These are phyloP conservation scores for Catostylus mosaicus DNA, from an alignment of 30 jellyfish, hydroid and myxozoan species.

Conservation along the genomic window DNA sequence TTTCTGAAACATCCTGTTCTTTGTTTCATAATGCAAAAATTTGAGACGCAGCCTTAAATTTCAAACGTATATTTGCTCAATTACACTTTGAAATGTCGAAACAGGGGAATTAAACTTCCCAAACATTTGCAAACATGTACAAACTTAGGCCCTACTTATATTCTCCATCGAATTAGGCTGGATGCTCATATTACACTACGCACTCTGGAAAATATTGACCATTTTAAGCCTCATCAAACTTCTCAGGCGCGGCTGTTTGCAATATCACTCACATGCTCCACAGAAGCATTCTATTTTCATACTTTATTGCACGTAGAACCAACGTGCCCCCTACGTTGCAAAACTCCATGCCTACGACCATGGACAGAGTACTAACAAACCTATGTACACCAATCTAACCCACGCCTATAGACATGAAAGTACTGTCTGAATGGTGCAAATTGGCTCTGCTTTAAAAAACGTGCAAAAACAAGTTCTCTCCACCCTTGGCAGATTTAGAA, in stretches of 20 bases:
- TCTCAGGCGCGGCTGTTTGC: neutral
- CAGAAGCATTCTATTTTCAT: no score
- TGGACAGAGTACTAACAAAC: no score
- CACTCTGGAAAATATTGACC: neutral
- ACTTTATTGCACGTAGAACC: no score
- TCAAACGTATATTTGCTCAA: neutral
- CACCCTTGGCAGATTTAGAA: no score
- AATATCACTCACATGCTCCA: neutral
- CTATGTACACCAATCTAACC: no score
- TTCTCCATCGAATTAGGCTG: neutral
- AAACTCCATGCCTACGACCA: no score
- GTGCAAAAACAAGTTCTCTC: no score
- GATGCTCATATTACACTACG: neutral
- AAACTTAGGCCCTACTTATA: neutral
- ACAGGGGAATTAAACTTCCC: neutral
- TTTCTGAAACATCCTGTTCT: neutral
- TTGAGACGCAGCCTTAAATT: neutral
- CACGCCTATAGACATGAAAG: no score
- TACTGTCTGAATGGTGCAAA: no score
- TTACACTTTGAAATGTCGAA: neutral
- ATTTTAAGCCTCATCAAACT: no score
- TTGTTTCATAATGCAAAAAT: neutral
- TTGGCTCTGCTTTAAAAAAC: no score
- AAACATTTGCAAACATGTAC: constrained; percentile 6
- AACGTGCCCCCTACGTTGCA: no score